Base-by-base conservation (phyloP, 1,140 invertebrate species). In the Leptoteleia sp. region DNA sequence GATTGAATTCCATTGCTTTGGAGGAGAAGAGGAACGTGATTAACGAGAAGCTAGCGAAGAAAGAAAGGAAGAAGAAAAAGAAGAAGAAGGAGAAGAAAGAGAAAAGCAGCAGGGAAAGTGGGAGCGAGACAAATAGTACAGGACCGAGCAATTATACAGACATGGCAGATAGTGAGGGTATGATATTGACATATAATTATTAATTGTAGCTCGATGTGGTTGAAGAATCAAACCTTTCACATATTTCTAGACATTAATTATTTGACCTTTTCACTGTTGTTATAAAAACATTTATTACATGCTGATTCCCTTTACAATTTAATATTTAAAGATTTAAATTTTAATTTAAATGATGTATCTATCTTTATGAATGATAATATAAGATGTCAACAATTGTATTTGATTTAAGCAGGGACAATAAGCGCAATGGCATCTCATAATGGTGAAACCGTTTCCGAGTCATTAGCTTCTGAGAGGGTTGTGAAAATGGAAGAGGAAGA, bases 1-100 rank as follows among this genome's bases (percentile, higher is more conserved):
- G 92, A 85, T 90, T 91, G 64, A 91, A 92, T 83, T 93, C 93
- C 4, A 91, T 93, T 54, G 91, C 92, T 54, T 88, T 95, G 72
- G 93, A 94, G 82, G 92, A 93, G 85, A 91, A 92, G 33, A 90
- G 94, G 16, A 93, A 92, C 89, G 91, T 91, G 27, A 88, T 94
- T 43, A 93, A 92, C 81, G 93, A 94, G 79, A 95, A 95, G 86
- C 81, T 94, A 65, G 93, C 92, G 11, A 93, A 93, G 76, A 93
- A 93, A 82, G 93, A 95, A 76, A 88, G 92, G 12, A 94, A 93
- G 86, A 92, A 92, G 84, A 93, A 94, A 80, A 94, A 94, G 86
- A 94, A 93, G 70, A 93, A 92, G 88, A 93, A 93, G 82, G 89
- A 92, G 45, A 88, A 91, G 70, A 87, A 87, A 52, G 89, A 91